Conservation (phyloP, 2,797 vertebrate genomes). For the Psittacula echo region DNA sequence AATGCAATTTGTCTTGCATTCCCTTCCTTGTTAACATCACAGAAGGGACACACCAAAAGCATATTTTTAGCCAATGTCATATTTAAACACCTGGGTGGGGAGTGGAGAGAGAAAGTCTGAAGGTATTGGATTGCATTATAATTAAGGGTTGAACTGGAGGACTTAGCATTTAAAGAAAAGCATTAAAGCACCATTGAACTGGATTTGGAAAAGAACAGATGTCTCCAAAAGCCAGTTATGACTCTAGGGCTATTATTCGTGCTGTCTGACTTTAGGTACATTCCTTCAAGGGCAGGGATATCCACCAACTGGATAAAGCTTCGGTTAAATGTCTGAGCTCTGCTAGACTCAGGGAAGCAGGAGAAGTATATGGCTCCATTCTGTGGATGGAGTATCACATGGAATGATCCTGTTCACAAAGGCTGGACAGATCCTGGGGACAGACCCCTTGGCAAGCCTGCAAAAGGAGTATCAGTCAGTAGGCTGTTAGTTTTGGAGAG, state of each 20-base stretch:
- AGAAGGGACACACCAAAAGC: not conserved
- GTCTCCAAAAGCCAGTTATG: not conserved
- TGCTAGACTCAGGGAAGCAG: not conserved
- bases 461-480: not conserved
- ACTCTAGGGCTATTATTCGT: not conserved
- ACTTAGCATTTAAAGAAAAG: not conserved
- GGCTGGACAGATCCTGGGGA: not conserved
- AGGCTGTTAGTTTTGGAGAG: not conserved
- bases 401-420: accelerated
- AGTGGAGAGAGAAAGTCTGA: not conserved
- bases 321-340: not conserved
- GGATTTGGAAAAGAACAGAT: not conserved
- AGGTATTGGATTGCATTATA: not conserved
- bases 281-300: not conserved
- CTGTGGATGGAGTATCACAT: not conserved
- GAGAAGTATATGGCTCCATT: not conserved
- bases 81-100: not conserved
- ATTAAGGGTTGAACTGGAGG: not conserved
- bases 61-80: not conserved
- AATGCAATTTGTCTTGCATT: not conserved
- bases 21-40: not conserved
- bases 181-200: not conserved
- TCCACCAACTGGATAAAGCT: not conserved
- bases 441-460: not conserved
- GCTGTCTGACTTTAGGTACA: not conserved